Evolutionary conservation across 2,797 vertebrate species (phyloP), one percentile per base, ranked within the genome.

Genomic region (Oreochromis mossambicus): DNA sequence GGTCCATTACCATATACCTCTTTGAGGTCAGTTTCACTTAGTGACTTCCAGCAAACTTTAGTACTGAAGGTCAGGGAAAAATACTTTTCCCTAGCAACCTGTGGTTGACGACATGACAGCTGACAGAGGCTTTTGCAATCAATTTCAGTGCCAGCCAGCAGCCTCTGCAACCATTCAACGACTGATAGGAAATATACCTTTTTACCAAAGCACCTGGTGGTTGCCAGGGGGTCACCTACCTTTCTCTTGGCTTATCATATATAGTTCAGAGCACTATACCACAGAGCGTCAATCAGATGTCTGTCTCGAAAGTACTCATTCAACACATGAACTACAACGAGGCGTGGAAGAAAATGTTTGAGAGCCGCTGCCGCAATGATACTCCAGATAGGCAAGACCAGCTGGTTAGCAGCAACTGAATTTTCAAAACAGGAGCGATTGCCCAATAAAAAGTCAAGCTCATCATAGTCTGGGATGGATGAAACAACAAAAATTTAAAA

Each of bases 401-500:
- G 19, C 17, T 63, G 19, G 61, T 38, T 66, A 66, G 58, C 32
- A 36, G 17, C 58, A 36, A 63, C 17, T 36, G 32, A 36, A 63
- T 63, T 63, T 7, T 63, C 29, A 63, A n/a, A 63, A 36, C 34
- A 21, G 34, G 61, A 41, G 12, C 3, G 1, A 41, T 41, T 41
- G 3, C 36, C 61, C 36, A 2, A 66, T 21, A 66, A 38, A 41
- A 66, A 41, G 0, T 41, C 61, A 66, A 41, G n/a, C 36, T 38
- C 7, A 66, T 38, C n/a, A 2, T 21, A 12, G 4, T 41, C 61
- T 24, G 19, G 12, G 36, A 41, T 66, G 61, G 61, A 68, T 41
- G 1, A 68, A 66, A 41, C 5, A 66, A 66, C 19, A 36, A 36
- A 63, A n/a, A 2, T 7, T 3, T 0, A 0, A 17, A 58, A 19